Evolutionary conservation across 2,797 vertebrate species (phyloP), one percentile per base, ranked within the genome.

Genomic region (Emydoidea blandingii): DNA sequence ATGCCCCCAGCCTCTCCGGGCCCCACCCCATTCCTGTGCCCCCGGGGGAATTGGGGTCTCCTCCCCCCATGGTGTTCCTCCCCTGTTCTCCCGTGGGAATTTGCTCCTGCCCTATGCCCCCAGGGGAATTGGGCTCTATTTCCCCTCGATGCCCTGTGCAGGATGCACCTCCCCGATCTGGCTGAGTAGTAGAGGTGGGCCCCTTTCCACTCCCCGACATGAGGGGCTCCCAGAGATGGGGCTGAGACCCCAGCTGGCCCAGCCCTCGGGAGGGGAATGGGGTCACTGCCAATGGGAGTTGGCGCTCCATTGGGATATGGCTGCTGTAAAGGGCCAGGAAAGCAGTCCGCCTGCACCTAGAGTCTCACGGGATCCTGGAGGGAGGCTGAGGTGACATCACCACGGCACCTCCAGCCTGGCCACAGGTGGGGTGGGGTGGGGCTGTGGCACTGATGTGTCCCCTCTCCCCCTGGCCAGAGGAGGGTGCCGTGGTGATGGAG

Each of bases 401-500:
- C 65, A 37, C 9, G 23, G 49, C 3, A 3, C 47, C 76, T 19
- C 23, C 10, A 5, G 49, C 88, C 83, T 27, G 16, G 34, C 62
- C 34, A 21, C 9, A 14, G 59, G 62, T 81, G 3, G 12, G 83
- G 54, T 81, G 18, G 25, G 0, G 2, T 9, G 62, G n/a, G 19
- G 19, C 19, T 41, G n/a, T 50, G 15, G 62, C 87, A 12, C n/a
- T 72, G 65, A 72, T 41, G 56, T 4, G 21, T 54, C 82, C 59
- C 83, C 52, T 81, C 49, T 83, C 72, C 12, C n/a, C 3, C 79
- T 57, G 37, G 44, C 78, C 96, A 99, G 99, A 99, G 2, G 99
- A 99, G 1, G 99, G 99, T 10, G 99, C 99, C 0, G 98, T 99
- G 97, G 99, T 99, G 96, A 99, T 99, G 99, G 99, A 99, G 97